phyloP scores from a whole-genome alignment of 2,113 vertebrate species.

The Sclerurus mexicanus region DNA sequence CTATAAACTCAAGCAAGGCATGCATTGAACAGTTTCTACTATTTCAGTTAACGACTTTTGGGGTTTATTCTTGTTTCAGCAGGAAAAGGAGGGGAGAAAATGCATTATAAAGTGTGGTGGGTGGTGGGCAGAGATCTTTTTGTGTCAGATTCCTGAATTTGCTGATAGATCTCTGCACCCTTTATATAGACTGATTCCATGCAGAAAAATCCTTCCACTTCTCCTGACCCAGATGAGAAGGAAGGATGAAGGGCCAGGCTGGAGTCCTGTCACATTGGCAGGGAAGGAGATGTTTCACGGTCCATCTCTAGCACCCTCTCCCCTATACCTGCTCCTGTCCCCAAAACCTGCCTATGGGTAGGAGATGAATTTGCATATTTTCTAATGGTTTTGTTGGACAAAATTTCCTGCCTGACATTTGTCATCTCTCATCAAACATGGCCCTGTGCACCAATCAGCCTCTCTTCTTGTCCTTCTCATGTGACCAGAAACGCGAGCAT shows the following conservation, averaged over 20 bases:
- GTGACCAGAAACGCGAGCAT: accelerated
- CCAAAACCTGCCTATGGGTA: not conserved
- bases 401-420: not conserved
- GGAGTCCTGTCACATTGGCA: not conserved
- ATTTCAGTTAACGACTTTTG: too few species aligned
- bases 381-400: not conserved
- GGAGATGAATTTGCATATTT: not conserved
- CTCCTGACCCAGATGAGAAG: not conserved
- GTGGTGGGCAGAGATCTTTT: not conserved
- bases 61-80: too few species aligned
- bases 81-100: not conserved
- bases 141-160: not conserved
- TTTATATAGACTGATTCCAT: not conserved
- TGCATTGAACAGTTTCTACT: too few species aligned
- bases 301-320: not conserved
- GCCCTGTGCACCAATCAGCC: not conserved
- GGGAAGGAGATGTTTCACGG: not conserved
- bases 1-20: too few species aligned
- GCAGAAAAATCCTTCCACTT: not conserved
- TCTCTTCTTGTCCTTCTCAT: not conserved
- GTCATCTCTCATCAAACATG: not conserved
- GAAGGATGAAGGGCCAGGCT: not conserved
- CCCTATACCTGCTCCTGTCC: not conserved
- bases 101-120: not conserved
- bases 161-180: not conserved